Evolutionary conservation across 2,113 vertebrate genomes (phyloP).

Genomic region (Apodemus speciosus): DNA sequence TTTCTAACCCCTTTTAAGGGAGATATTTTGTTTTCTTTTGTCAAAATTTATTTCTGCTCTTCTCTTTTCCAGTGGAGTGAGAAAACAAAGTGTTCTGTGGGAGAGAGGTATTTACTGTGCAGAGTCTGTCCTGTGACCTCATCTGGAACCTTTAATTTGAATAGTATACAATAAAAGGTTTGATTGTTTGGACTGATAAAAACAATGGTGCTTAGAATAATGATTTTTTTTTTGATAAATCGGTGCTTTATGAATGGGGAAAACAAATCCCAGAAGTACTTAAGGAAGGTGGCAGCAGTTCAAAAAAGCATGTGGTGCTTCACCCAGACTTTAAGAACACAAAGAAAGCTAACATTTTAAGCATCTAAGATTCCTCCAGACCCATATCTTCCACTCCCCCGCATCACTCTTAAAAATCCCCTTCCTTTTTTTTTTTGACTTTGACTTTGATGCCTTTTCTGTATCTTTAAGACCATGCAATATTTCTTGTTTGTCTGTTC

Average conservation of each 20-base stretch:
- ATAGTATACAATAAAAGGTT: conserved; percentile 42
- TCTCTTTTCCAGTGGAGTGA: conserved; percentile 31
- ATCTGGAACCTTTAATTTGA: conserved; percentile 62
- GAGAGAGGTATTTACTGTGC: conserved; percentile 65
- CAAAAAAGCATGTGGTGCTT: not conserved
- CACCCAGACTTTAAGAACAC: not conserved
- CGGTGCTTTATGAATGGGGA: conserved; percentile 22
- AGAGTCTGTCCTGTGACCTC: conserved; percentile 49
- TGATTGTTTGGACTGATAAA: conserved; percentile 35
- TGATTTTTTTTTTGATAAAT: conserved; percentile 5
- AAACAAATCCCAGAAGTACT: not conserved
- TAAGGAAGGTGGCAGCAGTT: not conserved
- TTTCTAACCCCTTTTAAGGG: conserved; percentile 68
- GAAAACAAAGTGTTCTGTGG: conserved; percentile 72
- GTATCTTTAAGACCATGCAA: conserved; percentile 56
- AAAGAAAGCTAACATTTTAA: not conserved
- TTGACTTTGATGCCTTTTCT: conserved; percentile 30
- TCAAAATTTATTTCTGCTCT: conserved; percentile 77
- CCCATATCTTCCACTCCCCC: not conserved
- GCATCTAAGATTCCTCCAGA: not conserved
- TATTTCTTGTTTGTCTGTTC: conserved; percentile 66
- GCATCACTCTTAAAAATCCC: not conserved
- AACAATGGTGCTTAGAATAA: conserved; percentile 16
- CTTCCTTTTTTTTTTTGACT: conserved; percentile 17
- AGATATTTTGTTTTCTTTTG: conserved; percentile 71